These are phyloP conservation scores for Eulemur rufifrons DNA, from an alignment of 2,113 vertebrate genomes.

Conservation along the genomic window DNA sequence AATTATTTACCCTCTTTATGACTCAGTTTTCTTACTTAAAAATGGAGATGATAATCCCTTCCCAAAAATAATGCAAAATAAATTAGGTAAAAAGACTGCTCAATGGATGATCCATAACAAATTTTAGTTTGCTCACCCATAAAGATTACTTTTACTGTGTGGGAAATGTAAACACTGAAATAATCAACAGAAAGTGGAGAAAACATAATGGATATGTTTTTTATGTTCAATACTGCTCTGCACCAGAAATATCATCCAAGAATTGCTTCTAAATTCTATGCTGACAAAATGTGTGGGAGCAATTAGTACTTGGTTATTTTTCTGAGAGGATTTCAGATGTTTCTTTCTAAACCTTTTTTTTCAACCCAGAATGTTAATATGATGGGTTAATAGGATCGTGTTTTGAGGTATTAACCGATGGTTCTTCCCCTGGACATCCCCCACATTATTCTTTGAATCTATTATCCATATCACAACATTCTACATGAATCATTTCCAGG, in stretches of 20 bases:
- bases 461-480: not conserved
- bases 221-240: not conserved
- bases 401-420: not conserved
- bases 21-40: not conserved
- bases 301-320: not conserved
- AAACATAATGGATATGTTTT: not conserved
- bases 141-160: not conserved
- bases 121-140: not conserved
- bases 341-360: not conserved
- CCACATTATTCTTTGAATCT: not conserved
- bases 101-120: not conserved
- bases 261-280: not conserved
- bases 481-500: not conserved
- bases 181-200: not conserved
- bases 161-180: not conserved
- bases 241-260: not conserved
- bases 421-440: not conserved
- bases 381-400: not conserved
- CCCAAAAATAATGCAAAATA: not conserved
- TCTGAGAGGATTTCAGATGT: not conserved
- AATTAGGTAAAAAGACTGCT: not conserved
- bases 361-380: not conserved
- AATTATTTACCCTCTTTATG: not conserved
- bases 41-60: not conserved
- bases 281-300: not conserved